Evolutionary conservation across 2,797 vertebrate species (phyloP), one percentile per base, ranked within the genome.

Genomic region (Microchirus variegatus): DNA sequence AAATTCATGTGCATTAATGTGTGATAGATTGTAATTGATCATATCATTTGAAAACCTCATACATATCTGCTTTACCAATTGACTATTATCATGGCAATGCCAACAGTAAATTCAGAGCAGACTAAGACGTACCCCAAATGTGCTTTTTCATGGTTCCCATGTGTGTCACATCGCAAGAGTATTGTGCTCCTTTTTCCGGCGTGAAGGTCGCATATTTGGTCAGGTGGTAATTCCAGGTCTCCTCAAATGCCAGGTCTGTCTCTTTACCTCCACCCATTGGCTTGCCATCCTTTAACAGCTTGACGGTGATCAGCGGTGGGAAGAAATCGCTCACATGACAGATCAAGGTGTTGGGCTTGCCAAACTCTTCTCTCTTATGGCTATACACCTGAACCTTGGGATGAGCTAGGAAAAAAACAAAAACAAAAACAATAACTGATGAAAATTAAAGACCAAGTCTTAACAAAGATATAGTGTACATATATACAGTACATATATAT

Each of bases 141-240:
- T 55, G 76, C 0, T 8, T 0, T 12, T 9, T 40, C 16, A n/a
- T 2, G 47, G 10, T 12, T n/a, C 16, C 16, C n/a, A 12, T 52
- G 10, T 97, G 96, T 0, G 0, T 35, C 67, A 98, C 95, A 0
- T 0, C 61, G 80, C 96, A 98, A 0, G 0, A 19, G 72, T 95
- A 0, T 0, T 0, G 18, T 0, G 89, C 72, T 0, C 0, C 59
- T 0, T 0, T 3, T 0, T 0, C 0, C 0, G 95, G 94, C 0
- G 0, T 80, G 78, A 97, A 93, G 0, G 1, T 0, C 0, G 1
- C 78, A 0, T 73, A 64, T 31, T 67, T 90, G 77, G 94, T 94
- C 44, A 94, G 91, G 45, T 95, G 83, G 81, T 96, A 98, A 36
- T 83, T 75, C 96, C 96, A 97, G 57, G 91, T 70, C 0, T 86